A percentile compares a stretch with the other conserved stretches of the same genome.
These are phyloP conservation scores for Psilopsiagon aymara DNA, from an alignment of 2,113 vertebrate species.

Conservation along the genomic window DNA sequence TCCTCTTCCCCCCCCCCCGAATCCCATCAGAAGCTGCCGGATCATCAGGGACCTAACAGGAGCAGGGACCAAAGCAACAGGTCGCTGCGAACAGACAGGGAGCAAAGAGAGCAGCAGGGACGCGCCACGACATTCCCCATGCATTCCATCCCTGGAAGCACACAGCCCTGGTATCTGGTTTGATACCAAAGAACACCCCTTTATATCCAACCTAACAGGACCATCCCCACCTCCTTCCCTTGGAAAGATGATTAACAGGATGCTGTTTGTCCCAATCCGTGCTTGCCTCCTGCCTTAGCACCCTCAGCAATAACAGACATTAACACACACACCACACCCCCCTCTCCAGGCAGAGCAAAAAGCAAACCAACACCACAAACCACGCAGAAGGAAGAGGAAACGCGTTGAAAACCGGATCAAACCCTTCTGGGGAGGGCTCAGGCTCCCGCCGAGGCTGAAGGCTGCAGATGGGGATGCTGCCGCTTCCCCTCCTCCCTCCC, in stretches of 20 bases:
- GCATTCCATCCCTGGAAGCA: not conserved
- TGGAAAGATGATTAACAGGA: not conserved
- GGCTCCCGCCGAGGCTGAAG: not conserved
- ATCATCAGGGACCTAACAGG: not conserved
- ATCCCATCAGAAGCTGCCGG: not conserved
- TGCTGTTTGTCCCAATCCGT: not conserved
- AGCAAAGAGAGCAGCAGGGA: not conserved
- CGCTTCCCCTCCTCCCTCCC: not conserved
- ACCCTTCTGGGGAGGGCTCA: not conserved
- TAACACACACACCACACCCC: not conserved
- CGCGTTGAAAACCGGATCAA: not conserved
- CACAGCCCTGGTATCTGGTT: not conserved
- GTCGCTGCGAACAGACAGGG: not conserved
- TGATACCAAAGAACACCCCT: not conserved
- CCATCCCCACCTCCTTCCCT: not conserved
- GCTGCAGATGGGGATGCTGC: not conserved
- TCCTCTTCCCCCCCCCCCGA: not conserved
- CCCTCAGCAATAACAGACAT: not conserved
- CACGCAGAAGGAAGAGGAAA: accelerated
- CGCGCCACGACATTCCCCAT: not conserved
- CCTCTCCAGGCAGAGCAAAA: not conserved
- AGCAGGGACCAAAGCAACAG: constrained; percentile 17
- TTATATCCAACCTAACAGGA: not conserved
- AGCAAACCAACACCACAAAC: not conserved
- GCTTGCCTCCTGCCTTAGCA: not conserved